Evolutionary conservation across 23 tunicate genomes (phyloP), one percentile per base, ranked within the genome.

Genomic region (Styela clava): DNA sequence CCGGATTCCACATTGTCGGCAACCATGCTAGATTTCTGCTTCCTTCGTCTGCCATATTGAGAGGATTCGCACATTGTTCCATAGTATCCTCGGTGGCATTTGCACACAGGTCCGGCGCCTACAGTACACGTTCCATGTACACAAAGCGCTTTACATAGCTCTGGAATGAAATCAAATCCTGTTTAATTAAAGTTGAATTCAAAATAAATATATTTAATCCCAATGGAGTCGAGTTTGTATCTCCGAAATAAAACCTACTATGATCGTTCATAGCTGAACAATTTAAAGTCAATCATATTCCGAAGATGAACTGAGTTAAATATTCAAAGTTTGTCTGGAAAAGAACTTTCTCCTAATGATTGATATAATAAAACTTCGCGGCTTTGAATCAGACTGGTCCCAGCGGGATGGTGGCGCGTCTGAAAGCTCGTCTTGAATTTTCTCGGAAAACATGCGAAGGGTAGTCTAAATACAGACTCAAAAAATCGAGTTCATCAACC

Each of bases 81-180:
- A 24, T 67, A 1, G 22, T 67, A 67, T 22, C 71, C 71, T 22
- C 31, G 71, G 31, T 67, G 31, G 31, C 71, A 67, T 67, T 29
- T 67, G 22, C 71, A 67, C 16, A 67, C 31, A 24, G 71, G 2
- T 16, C 71, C 31, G 0, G 2, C 71, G 31, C 71, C 71, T 22
- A 67, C 71, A 16, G 30, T 27, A 29, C 71, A 67, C 0, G 71
- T 67, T 16, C 71, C 71, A 24, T 67, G 71, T 16, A 67, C 71
- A 1, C 71, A 67, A 29, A 67, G 71, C 19, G 71, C 71, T 24
- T 67, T 67, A 67, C 71, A 67, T 67, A 67, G 31, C 22, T 67
- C 71, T 67, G 71, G 16, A 25, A 67, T 67, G 71, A 22, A 67
- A 67, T 25, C 16, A 67, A 29, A 67, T 5, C 12, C 12, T 44